A percentile compares a stretch with the other conserved stretches of the same genome.
Conservation (phyloP, 2,113 vertebrate species). For the Cichladusa arquata region DNA sequence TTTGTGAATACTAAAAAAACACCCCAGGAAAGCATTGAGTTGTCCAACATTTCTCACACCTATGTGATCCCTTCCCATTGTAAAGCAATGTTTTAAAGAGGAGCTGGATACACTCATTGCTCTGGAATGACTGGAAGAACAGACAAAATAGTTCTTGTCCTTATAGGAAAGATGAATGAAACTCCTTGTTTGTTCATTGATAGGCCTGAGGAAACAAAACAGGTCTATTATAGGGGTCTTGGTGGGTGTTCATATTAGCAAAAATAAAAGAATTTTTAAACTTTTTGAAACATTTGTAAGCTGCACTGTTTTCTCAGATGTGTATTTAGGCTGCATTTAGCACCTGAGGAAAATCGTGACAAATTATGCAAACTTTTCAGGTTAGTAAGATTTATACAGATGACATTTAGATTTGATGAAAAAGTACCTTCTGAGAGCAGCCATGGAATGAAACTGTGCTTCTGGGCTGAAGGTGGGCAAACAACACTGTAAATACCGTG, state of each 20-base stretch:
- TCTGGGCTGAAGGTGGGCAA: constrained; percentile 9
- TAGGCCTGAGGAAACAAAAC: neutral
- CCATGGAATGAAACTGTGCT: neutral
- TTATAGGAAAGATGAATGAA: neutral
- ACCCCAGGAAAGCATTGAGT: neutral
- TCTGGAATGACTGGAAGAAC: neutral
- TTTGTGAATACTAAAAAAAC: neutral
- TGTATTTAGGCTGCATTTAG: neutral
- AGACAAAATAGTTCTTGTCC: neutral
- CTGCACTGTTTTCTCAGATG: neutral
- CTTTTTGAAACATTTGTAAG: neutral
- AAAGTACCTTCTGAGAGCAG: neutral
- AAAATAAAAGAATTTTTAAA: neutral
- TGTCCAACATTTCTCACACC: neutral
- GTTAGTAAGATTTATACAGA: constrained; percentile 31
- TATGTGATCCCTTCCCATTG: neutral
- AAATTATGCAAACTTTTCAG: constrained; percentile 8
- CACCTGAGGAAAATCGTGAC: neutral
- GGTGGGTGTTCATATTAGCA: neutral
- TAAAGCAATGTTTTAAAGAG: neutral
- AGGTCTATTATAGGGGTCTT: neutral
- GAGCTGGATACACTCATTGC: neutral
- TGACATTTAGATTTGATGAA: constrained; percentile 39
- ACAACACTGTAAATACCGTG: neutral
- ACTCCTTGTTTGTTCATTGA: neutral